Conservation (phyloP, 2,888 invertebrate species). For the Pinctada fucata region DNA sequence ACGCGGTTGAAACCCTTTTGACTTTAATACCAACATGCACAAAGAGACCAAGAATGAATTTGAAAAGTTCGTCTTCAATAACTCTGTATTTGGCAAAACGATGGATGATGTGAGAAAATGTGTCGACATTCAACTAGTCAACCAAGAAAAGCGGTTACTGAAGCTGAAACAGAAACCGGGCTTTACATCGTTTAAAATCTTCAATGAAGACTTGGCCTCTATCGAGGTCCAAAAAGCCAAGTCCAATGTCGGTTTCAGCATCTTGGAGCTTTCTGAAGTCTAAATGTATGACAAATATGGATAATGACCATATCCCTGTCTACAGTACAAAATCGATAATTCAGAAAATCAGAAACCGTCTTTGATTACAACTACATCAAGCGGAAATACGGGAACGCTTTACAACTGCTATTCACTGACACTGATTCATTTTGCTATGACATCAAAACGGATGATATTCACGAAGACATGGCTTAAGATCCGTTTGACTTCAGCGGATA, state of each 20-base stretch:
- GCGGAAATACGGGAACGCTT: conserved; percentile 50
- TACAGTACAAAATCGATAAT: too few species aligned
- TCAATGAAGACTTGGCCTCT: too few species aligned
- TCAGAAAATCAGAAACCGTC: too few species aligned
- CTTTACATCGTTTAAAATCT: neutral
- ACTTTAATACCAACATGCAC: conserved; percentile 29
- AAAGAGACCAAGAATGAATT: conserved; percentile 66
- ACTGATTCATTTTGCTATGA: conserved; percentile 40
- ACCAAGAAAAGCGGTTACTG: conserved; percentile 19
- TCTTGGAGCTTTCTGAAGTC: conserved; percentile 32
- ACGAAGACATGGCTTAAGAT: conserved; percentile 57
- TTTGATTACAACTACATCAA: conserved; percentile 71
- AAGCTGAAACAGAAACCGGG: conserved; percentile 22
- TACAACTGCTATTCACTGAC: conserved; percentile 32
- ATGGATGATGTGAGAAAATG: too few species aligned
- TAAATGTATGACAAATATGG: conserved; percentile 30
- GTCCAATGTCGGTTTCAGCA: conserved; percentile 14
- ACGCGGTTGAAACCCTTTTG: conserved; percentile 67
- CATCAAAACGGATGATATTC: conserved; percentile 70
- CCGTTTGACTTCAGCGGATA: conserved; percentile 17
- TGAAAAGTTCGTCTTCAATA: conserved; percentile 68
- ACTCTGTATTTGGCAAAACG: too few species aligned
- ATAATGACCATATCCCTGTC: too few species aligned
- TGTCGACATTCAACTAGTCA: too few species aligned
- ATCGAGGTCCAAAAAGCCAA: neutral